phyloP scores from a whole-genome alignment of 23 tunicate genomes.

The Pegea sp. region DNA sequence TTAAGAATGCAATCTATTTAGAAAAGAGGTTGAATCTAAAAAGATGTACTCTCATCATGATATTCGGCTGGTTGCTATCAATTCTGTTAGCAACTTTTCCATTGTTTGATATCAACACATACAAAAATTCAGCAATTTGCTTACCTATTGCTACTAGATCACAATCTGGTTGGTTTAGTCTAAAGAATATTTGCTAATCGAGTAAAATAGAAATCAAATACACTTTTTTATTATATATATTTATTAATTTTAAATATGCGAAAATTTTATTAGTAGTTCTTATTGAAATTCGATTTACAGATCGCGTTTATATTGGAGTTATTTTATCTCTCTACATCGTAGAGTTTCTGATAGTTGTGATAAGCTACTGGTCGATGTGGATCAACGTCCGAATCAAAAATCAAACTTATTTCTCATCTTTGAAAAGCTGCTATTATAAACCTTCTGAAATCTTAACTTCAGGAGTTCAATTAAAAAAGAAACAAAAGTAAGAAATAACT shows the following conservation, averaged over 20 bases:
- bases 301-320: background rate
- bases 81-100: conserved; percentile 40
- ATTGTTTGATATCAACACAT: conserved; percentile 47
- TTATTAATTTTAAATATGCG: no score
- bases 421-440: no score
- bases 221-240: no score
- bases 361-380: background rate
- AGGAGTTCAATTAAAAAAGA: no score
- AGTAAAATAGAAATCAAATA: no score
- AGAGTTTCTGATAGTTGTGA: background rate
- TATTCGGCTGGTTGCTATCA: conserved; percentile 37
- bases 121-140: conserved; percentile 47
- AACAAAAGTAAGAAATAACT: no score
- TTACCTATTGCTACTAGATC: conserved; percentile 31
- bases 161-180: conserved; percentile 5
- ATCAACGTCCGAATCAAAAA: background rate
- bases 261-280: no score
- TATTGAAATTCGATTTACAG: conserved; percentile 42
- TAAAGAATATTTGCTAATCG: no score
- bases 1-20: conserved; percentile 54
- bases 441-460: no score
- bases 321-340: background rate
- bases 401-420: no score
- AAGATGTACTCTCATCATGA: conserved; percentile 21
- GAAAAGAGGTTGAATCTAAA: conserved; percentile 58